Evolutionary conservation across 2,113 vertebrate genomes (phyloP).

Genomic region (Xiphophorus hellerii): DNA sequence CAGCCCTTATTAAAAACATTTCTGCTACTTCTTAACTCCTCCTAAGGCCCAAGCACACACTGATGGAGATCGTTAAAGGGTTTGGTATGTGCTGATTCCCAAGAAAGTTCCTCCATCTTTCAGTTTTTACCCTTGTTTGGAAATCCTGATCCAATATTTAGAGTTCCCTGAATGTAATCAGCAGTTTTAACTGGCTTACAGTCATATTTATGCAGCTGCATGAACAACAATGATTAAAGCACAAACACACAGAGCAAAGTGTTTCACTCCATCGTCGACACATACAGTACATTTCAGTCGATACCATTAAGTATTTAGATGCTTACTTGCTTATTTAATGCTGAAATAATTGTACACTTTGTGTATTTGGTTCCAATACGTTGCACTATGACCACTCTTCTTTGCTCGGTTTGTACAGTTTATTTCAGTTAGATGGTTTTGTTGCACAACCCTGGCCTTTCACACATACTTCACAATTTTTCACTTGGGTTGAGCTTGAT

Average conservation of each 20-base stretch:
- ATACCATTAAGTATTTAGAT: not conserved
- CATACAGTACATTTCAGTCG: not conserved
- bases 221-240: conserved; percentile 8
- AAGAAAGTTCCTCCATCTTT: not conserved
- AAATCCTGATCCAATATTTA: conserved; percentile 35
- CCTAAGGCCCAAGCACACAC: conserved; percentile 10
- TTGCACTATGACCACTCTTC: not conserved
- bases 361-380: too few species aligned
- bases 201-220: conserved; percentile 29
- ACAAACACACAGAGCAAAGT: not conserved
- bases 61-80: conserved; percentile 9
- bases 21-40: conserved; percentile 4
- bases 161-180: conserved; percentile 29
- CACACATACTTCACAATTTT: not conserved
- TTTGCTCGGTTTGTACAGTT: not conserved
- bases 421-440: not conserved
- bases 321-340: not conserved
- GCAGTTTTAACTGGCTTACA: conserved; percentile 13
- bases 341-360: not conserved
- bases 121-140: conserved; percentile 20
- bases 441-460: not conserved
- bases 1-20: conserved; percentile 17
- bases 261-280: not conserved
- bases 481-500: too few species aligned
- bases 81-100: conserved; percentile 35